Evolutionary conservation across 2,113 vertebrate species (phyloP).

Genomic region (Ochotona curzoniae): DNA sequence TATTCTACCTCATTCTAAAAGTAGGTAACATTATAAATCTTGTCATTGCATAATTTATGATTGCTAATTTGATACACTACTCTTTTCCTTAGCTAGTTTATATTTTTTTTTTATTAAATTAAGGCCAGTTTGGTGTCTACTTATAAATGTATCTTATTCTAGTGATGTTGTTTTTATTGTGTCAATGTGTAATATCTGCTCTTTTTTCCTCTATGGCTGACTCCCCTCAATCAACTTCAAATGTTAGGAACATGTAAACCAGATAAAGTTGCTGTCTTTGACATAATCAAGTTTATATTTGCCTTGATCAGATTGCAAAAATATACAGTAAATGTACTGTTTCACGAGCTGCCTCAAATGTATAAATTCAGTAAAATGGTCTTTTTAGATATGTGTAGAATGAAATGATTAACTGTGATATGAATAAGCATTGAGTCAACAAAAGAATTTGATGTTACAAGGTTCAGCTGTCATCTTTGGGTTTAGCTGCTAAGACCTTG

Average conservation of each 20-base stretch:
- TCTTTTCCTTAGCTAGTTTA: constrained; percentile 25
- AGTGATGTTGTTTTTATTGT: no score
- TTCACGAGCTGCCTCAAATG: constrained; percentile 42
- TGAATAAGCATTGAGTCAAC: background rate
- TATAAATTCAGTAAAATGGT: constrained; percentile 42
- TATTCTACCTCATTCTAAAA: constrained; percentile 98
- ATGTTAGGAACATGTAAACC: background rate
- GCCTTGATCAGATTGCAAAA: constrained; percentile 45
- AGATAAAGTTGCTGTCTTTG: constrained; percentile 53
- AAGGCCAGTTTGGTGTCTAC: background rate
- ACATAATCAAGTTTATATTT: constrained; percentile 17
- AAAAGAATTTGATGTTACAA: background rate
- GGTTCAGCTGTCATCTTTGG: constrained; percentile 47
- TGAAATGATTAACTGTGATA: constrained; percentile 32
- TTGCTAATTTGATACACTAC: constrained; percentile 35
- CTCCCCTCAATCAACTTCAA: no score
- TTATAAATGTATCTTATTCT: background rate
- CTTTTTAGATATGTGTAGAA: constrained; percentile 49
- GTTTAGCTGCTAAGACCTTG: constrained; percentile 34
- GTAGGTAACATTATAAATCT: constrained; percentile 82
- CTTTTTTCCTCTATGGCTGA: no score
- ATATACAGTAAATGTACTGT: background rate
- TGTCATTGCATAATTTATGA: constrained; percentile 8
- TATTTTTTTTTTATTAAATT: constrained; percentile 29
- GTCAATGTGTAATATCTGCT: no score